A percentile compares a stretch with the other conserved stretches of the same genome.
phyloP scores from a whole-genome alignment of 2,888 invertebrate genomes.

The Pollenia labialis region DNA sequence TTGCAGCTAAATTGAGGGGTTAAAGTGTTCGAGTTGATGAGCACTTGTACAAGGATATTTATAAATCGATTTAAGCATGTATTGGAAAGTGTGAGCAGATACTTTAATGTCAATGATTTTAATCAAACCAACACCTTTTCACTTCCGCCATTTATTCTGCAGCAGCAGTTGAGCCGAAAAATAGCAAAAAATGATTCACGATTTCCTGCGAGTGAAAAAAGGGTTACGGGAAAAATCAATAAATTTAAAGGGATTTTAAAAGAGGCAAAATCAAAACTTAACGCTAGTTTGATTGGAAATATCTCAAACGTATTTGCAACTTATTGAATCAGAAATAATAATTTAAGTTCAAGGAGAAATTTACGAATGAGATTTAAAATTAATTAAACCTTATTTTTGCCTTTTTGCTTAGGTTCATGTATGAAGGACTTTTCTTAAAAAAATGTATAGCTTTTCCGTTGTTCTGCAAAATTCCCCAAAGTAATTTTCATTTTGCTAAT shows the following conservation, averaged over 20 bases:
- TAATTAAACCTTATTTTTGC: no score
- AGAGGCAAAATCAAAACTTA: no score
- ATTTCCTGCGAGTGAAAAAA: not conserved
- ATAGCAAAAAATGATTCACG: not conserved
- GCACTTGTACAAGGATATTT: not conserved
- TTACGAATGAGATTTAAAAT: no score
- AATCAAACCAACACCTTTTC: constrained; percentile 60
- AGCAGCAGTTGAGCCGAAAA: not conserved
- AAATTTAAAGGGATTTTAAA: not conserved
- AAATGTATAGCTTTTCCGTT: no score
- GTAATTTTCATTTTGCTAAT: not conserved
- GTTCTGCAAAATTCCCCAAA: no score
- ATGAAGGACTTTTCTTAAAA: no score
- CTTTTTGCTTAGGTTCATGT: no score
- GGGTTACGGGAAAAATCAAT: constrained; percentile 15
- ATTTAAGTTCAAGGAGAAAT: no score
- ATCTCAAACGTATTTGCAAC: no score
- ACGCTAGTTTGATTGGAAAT: no score
- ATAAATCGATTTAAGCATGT: constrained; percentile 23
- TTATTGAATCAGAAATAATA: no score
- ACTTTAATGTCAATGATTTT: constrained; percentile 58
- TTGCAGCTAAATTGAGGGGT: constrained; percentile 15
- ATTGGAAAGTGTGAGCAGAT: not conserved
- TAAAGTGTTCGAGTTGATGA: not conserved
- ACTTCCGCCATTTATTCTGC: constrained; percentile 26